These are phyloP conservation scores for Rhizoglyphus robini DNA, from an alignment of 1,140 invertebrate species.

Conservation along the genomic window DNA sequence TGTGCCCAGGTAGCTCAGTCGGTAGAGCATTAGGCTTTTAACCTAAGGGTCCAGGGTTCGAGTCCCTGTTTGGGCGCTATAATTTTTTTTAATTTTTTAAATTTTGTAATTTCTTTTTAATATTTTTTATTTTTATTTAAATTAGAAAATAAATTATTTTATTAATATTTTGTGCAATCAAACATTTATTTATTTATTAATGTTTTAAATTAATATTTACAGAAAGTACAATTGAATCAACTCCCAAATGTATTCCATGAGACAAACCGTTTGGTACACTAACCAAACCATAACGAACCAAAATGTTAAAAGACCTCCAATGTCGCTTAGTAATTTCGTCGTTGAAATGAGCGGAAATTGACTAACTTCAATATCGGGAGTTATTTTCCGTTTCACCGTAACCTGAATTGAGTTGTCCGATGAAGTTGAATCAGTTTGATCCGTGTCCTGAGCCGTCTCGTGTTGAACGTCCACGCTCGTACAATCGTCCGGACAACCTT, in stretches of 20 bases:
- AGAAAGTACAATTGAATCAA: not conserved
- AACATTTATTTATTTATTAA: too few species aligned
- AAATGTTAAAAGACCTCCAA: not conserved
- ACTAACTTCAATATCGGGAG: not conserved
- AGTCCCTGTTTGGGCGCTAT: too few species aligned
- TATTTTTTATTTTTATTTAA: too few species aligned
- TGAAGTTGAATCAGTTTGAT: not conserved
- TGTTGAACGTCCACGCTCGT: not conserved
- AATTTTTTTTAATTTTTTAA: too few species aligned
- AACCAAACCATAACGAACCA: not conserved
- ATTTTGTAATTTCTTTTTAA: too few species aligned
- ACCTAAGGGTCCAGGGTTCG: too few species aligned
- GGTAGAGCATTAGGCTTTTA: too few species aligned
- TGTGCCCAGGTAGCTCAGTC: too few species aligned
- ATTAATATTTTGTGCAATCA: too few species aligned
- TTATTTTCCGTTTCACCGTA: not conserved
- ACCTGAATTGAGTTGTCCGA: not conserved
- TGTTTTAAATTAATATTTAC: not conserved
- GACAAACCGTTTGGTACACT: not conserved
- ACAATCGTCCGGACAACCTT: constrained; percentile 1
- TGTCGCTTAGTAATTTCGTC: not conserved
- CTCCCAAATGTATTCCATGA: not conserved
- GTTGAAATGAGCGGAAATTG: not conserved
- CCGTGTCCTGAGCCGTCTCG: not conserved
- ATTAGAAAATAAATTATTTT: too few species aligned